phyloP scores from a whole-genome alignment of 2,797 vertebrate genomes.

The Tachyglossus aculeatus region DNA sequence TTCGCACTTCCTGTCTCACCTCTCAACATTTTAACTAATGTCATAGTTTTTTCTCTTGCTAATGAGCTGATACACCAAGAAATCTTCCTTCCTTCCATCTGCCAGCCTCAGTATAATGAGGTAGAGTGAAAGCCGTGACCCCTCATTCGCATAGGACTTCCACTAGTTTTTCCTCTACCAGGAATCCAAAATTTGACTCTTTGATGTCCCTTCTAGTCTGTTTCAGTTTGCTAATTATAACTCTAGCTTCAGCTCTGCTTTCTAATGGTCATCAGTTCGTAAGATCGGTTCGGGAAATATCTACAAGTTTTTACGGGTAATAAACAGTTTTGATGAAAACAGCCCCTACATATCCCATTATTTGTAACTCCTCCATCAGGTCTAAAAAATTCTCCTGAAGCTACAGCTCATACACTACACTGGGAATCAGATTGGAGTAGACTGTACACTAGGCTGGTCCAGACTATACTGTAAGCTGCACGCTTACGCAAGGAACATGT shows the following conservation, averaged over 20 bases:
- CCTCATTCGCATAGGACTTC: slow-evolving; percentile 39
- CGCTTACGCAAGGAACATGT: too few relatives aligned
- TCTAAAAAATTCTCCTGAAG: too few relatives aligned
- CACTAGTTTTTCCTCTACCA: slow-evolving; percentile 51
- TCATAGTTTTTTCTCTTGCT: slow-evolving; percentile 72
- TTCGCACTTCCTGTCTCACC: slow-evolving; percentile 67
- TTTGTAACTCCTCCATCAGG: too few relatives aligned
- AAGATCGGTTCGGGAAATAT: too few relatives aligned
- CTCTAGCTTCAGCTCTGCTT: not conserved
- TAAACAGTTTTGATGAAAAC: too few relatives aligned
- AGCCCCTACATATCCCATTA: too few relatives aligned
- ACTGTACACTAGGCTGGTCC: too few relatives aligned
- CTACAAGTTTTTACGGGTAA: too few relatives aligned
- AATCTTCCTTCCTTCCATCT: slow-evolving; percentile 61
- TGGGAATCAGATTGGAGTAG: too few relatives aligned
- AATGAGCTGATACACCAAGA: slow-evolving; percentile 70
- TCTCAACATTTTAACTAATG: slow-evolving; percentile 75
- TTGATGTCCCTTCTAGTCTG: slow-evolving; percentile 21
- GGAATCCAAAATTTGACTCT: slow-evolving; percentile 48
- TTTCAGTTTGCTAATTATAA: not conserved
- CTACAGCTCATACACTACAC: too few relatives aligned
- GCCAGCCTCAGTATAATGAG: slow-evolving; percentile 61
- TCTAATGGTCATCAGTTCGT: not conserved
- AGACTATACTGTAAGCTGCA: too few relatives aligned
- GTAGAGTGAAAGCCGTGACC: slow-evolving; percentile 56